phyloP scores from a whole-genome alignment of 2,797 vertebrate genomes.

The Natrix natrix region DNA sequence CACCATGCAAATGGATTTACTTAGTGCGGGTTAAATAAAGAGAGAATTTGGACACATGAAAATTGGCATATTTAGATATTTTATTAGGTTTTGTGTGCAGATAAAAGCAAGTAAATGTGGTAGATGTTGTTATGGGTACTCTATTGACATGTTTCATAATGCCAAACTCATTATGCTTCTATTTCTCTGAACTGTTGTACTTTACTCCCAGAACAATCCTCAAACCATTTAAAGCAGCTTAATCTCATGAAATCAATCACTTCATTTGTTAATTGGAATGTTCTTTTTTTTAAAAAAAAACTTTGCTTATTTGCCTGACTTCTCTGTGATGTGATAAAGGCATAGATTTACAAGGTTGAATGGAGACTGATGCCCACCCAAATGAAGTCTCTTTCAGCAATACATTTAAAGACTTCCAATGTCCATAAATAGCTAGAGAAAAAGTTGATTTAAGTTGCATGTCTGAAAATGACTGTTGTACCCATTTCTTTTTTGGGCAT shows the following conservation, averaged over 20 bases:
- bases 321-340: not conserved
- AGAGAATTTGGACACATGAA: not conserved
- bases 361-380: not conserved
- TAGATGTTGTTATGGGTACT: not conserved
- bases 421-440: not conserved
- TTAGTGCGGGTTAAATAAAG: not conserved
- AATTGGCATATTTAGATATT: conserved; percentile 9
- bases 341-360: not conserved
- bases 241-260: conserved; percentile 6
- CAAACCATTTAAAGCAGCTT: conserved; percentile 4
- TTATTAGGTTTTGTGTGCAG: conserved; percentile 21
- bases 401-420: not conserved
- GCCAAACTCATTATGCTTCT: not conserved
- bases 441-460: not conserved
- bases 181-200: not conserved
- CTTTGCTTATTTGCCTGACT: not conserved
- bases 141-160: not conserved
- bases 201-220: conserved; percentile 1
- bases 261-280: conserved; percentile 9
- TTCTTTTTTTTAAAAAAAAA: not conserved
- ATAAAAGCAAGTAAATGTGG: not conserved
- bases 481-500: not conserved
- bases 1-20: conserved; percentile 18
- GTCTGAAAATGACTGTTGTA: not conserved
- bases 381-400: not conserved